Percentiles rank a stretch among this genome's conserved stretches.
Conservation (phyloP, 2,888 invertebrate species). For the Cheilosia pagana region DNA sequence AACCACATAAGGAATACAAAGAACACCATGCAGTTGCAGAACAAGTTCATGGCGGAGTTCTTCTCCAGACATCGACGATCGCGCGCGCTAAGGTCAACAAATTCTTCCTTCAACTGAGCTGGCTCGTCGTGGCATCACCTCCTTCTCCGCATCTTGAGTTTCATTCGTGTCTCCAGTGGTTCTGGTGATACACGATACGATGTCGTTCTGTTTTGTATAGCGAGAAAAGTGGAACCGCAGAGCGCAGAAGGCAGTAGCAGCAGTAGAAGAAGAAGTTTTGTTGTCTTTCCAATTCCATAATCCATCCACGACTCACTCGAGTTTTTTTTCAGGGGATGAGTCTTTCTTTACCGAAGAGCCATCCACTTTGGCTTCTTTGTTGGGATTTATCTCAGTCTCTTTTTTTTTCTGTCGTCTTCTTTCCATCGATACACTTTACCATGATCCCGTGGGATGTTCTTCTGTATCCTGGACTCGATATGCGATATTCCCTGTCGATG, state of each 20-base stretch:
- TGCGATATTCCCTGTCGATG: slow-evolving; percentile 56
- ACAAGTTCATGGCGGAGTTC: slow-evolving; percentile 67
- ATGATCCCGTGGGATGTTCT: slow-evolving; percentile 72
- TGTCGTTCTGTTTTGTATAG: slow-evolving; percentile 53
- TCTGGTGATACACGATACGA: slow-evolving; percentile 52
- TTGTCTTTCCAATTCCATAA: slow-evolving; percentile 66
- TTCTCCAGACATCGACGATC: slow-evolving; percentile 59
- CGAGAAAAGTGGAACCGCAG: slow-evolving; percentile 56
- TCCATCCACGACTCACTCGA: slow-evolving; percentile 65
- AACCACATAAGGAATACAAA: slow-evolving; percentile 55
- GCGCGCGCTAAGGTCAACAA: slow-evolving; percentile 72
- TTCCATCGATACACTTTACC: slow-evolving; percentile 42
- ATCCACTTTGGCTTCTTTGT: slow-evolving; percentile 42
- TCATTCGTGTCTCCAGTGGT: background rate
- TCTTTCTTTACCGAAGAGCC: slow-evolving; percentile 40
- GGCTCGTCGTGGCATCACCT: background rate
- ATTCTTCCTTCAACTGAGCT: slow-evolving; percentile 55
- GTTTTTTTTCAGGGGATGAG: slow-evolving; percentile 55
- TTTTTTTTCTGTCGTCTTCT: slow-evolving; percentile 2
- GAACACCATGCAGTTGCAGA: slow-evolving; percentile 64
- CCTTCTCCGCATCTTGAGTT: background rate
- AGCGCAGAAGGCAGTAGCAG: background rate
- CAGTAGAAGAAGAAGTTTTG: slow-evolving; percentile 50
- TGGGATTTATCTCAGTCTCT: background rate
- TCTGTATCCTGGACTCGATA: slow-evolving; percentile 62